phyloP scores from a whole-genome alignment of 1,140 invertebrate species.

The Steinernema feltiae region DNA sequence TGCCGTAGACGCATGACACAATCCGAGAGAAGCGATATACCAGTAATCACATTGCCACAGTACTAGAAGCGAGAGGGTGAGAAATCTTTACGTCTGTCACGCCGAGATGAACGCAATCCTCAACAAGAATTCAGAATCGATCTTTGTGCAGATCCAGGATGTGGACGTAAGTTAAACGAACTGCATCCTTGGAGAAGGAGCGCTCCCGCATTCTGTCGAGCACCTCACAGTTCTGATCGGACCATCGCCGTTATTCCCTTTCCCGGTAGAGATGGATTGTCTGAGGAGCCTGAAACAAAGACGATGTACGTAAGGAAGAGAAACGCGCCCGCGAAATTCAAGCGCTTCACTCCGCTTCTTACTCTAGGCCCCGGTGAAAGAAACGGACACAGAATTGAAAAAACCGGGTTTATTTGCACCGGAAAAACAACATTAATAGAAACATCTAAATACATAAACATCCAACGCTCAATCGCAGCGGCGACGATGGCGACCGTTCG shows the following conservation, averaged over 20 bases:
- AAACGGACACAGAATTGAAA: no score
- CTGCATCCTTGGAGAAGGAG: slow-evolving; percentile 67
- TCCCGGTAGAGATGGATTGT: slow-evolving; percentile 91
- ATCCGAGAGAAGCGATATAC: slow-evolving; percentile 78
- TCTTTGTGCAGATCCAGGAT: slow-evolving; percentile 80
- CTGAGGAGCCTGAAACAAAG: no score
- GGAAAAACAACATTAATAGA: no score
- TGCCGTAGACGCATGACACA: slow-evolving; percentile 81
- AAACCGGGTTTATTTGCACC: no score
- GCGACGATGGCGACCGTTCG: no score
- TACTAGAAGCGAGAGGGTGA: slow-evolving; percentile 66
- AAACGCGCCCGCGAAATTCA: slow-evolving; percentile 71
- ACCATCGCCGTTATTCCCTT: slow-evolving; percentile 82
- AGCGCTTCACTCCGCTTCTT: no score
- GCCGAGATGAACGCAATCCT: slow-evolving; percentile 80
- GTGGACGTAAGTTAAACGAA: slow-evolving; percentile 72
- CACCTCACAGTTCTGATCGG: slow-evolving; percentile 67
- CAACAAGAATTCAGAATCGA: slow-evolving; percentile 88
- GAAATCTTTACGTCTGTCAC: neutral
- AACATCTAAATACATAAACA: no score
- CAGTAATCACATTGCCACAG: slow-evolving; percentile 88
- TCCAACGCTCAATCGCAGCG: no score
- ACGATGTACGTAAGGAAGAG: neutral
- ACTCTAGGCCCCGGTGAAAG: no score
- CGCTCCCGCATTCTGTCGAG: slow-evolving; percentile 68